Evolutionary conservation across 2,888 invertebrate species (phyloP).

Genomic region (Dysmachus trigonus): DNA sequence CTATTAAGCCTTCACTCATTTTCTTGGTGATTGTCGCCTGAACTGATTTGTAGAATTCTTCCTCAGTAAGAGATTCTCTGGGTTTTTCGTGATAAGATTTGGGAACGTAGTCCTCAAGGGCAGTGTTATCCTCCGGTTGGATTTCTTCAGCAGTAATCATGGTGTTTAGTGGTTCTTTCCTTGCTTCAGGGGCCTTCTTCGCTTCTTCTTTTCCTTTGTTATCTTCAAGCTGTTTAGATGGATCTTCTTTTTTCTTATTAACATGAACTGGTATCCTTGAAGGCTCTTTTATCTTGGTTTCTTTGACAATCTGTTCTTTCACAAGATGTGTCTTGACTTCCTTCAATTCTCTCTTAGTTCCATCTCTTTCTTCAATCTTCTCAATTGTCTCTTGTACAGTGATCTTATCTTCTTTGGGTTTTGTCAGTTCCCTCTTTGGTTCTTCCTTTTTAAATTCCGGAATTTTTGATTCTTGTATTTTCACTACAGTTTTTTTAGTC

Average conservation of each 20-base stretch:
- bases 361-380: neutral
- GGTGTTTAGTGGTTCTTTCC: neutral
- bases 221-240: neutral
- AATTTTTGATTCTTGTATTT: conserved; percentile 51
- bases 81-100: conserved; percentile 55
- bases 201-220: neutral
- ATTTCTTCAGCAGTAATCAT: neutral
- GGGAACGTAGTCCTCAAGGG: conserved; percentile 50
- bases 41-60: conserved; percentile 62
- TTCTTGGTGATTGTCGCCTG: conserved; percentile 62
- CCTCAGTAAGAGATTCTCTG: conserved; percentile 61
- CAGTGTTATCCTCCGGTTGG: conserved; percentile 12
- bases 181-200: neutral
- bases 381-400: neutral
- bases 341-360: neutral
- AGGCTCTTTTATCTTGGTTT: neutral
- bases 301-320: neutral
- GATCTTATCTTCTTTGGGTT: neutral
- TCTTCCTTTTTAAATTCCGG: conserved; percentile 39
- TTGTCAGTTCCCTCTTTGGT: conserved; percentile 49
- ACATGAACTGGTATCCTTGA: neutral
- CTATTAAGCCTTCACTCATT: conserved; percentile 61
- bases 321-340: neutral
- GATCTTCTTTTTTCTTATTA: neutral
- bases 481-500: conserved; percentile 49